Evolutionary conservation across 2,888 invertebrate genomes (phyloP), one percentile per base, ranked within the genome.

Genomic region (Drosophila multiciliata): DNA sequence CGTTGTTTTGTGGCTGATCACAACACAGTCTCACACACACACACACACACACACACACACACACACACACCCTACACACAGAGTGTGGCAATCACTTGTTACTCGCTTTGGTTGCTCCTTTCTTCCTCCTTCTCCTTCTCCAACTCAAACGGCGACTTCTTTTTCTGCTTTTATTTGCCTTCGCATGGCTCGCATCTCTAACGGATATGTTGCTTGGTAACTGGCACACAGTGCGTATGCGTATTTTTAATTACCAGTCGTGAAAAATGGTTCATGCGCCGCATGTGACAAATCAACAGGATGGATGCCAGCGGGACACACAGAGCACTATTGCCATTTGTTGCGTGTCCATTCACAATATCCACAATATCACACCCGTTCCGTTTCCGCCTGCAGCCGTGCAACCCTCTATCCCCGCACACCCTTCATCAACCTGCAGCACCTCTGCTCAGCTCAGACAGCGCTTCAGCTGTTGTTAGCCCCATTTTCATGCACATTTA

Each of bases 401-500:
- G 26, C n/a, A 32, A 29, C 20, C 3, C 38, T 8, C 54, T 7
- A n/a, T 7, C 33, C 11, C 35, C 8, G 49, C 26, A 29, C 15
- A n/a, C n/a, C 40, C 40, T 15, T 12, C 45, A 45, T 20, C 12
- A 20, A 20, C 20, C 20, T 45, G 45, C 50, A 50, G 49, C 9
- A 29, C 17, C 20, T 20, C 12, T 55, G 54, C 54, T n/a, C n/a
- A 17, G 23, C 45, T 42, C 60, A 36, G 29, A 53, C 68, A 50
- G 26, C 45, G 50, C 59, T 69, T 50, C 50, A 52, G 29, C 54
- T 65, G 35, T 35, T 49, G 53, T 36, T 69, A 80, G 70, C 55
- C 66, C 40, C 82, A 73, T 85, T 81, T 85, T 81, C 83, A 85
- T 87, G 85, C 84, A 88, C 89, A 86, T 86, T 88, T 86, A 86